These are phyloP conservation scores for Aromia moschata DNA, from an alignment of 2,888 invertebrate genomes.

Conservation along the genomic window DNA sequence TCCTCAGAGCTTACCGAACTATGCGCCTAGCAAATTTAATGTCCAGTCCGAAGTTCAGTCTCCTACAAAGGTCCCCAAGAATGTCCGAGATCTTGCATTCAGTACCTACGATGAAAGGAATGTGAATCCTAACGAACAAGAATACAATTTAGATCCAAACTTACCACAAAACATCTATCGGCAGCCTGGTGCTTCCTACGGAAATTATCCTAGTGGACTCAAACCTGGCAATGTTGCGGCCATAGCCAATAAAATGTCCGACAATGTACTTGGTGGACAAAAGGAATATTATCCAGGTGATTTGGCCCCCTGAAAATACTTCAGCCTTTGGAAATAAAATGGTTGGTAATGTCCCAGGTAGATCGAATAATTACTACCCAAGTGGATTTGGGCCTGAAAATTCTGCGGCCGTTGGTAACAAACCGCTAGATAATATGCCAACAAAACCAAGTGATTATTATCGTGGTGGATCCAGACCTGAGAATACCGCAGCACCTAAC, in stretches of 20 bases:
- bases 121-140: slow-evolving; percentile 18
- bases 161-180: slow-evolving; percentile 28
- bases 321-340: not conserved
- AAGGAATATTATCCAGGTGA: not conserved
- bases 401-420: not conserved
- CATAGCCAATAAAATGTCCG: not conserved
- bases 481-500: slow-evolving; percentile 4
- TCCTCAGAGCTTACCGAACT: slow-evolving; percentile 42
- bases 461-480: slow-evolving; percentile 23
- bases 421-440: too few species aligned
- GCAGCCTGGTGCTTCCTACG: slow-evolving; percentile 26
- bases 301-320: not conserved
- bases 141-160: not conserved
- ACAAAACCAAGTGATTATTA: not conserved
- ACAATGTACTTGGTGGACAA: not conserved
- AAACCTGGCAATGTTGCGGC: slow-evolving; percentile 18
- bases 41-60: slow-evolving; percentile 37
- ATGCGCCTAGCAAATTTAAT: slow-evolving; percentile 39
- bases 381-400: slow-evolving; percentile 25
- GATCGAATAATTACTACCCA: slow-evolving; percentile 7
- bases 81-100: slow-evolving; percentile 45
- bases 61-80: slow-evolving; percentile 39
- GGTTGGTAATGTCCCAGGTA: not conserved
- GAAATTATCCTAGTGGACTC: slow-evolving; percentile 33
- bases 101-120: slow-evolving; percentile 42